Evolutionary conservation across 2,113 vertebrate genomes (phyloP), one percentile per base, ranked within the genome.

Genomic region (Psittacara wagleri): DNA sequence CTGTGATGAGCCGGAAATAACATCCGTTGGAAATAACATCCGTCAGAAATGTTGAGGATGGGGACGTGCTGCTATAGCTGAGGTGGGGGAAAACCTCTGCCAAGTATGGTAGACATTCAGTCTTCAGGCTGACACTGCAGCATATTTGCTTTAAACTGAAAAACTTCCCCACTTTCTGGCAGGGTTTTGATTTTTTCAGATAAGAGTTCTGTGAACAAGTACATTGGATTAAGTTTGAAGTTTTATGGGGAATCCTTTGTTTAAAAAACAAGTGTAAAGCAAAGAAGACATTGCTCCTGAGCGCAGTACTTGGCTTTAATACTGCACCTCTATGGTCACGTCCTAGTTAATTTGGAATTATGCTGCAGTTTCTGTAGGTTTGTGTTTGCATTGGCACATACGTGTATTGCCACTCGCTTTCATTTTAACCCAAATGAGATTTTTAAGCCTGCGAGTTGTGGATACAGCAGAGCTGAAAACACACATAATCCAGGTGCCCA

Each of bases 21-120:
- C 18, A n/a, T 55, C 51, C 29, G 1, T 35, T 33, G 23, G 74
- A 67, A 87, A 48, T 48, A 54, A 5, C 20, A n/a, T 55, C 55
- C 33, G 1, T 35, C 39, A 15, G 43, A 33, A 78, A 48, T 43
- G 33, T 0, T 24, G 22, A 43, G n/a, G 33, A 4, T 55, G 66
- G 20, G 52, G 29, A 73, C 3, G 9, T 63, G 28, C 24, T 28
- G 69, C 22, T 59, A 1, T 33, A 43, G 31, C 17, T 23, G 51
- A 25, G 4, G 3, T 2, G 3, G 13, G 17, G 13, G 5, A 14
- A 18, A 33, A 13, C 41, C 41, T 41, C 31, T 25, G n/a, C 8
- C 0, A 17, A 49, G 22, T 13, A 17, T 46, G 55, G 10, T 8
- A 1, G 1, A 0, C 5, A 1, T 67, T 67, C 12, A 11, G 7